phyloP scores from a whole-genome alignment of 1,140 invertebrate genomes.

The Heliconius eleuchia region DNA sequence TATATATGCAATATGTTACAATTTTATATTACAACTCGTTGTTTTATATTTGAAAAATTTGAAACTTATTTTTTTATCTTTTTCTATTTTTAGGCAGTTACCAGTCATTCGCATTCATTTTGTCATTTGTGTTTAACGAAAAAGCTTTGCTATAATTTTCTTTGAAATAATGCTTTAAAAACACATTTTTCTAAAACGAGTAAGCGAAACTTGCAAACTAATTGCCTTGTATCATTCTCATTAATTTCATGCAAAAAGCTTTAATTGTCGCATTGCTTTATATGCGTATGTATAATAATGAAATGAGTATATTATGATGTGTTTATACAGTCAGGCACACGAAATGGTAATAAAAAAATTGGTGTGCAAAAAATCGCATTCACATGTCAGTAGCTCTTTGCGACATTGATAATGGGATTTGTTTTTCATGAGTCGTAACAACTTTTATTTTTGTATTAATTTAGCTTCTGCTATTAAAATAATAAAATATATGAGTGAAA shows the following conservation, averaged over 20 bases:
- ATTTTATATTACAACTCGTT: background rate
- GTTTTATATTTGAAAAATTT: background rate
- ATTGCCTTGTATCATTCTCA: background rate
- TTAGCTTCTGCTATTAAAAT: conserved; percentile 13
- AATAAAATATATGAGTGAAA: background rate
- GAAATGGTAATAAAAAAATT: conserved; percentile 13
- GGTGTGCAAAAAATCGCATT: conserved; percentile 23
- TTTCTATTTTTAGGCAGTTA: background rate
- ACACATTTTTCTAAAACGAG: background rate
- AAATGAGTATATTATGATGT: conserved; percentile 10
- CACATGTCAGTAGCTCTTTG: conserved; percentile 32
- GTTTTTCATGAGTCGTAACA: conserved; percentile 19
- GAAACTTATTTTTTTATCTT: background rate
- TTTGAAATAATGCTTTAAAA: background rate
- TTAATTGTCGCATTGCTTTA: background rate
- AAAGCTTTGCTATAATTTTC: background rate
- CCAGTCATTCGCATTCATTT: background rate
- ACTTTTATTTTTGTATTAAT: conserved; percentile 25
- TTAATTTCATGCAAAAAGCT: conserved; percentile 8
- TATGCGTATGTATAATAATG: conserved; percentile 8
- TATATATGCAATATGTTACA: background rate
- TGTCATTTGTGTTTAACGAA: background rate
- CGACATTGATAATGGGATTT: conserved; percentile 17
- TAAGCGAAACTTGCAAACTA: conserved; percentile 12
- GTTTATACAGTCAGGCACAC: conserved; percentile 15